phyloP scores from a whole-genome alignment of 2,888 invertebrate species.

The Agrypnus murinus region DNA sequence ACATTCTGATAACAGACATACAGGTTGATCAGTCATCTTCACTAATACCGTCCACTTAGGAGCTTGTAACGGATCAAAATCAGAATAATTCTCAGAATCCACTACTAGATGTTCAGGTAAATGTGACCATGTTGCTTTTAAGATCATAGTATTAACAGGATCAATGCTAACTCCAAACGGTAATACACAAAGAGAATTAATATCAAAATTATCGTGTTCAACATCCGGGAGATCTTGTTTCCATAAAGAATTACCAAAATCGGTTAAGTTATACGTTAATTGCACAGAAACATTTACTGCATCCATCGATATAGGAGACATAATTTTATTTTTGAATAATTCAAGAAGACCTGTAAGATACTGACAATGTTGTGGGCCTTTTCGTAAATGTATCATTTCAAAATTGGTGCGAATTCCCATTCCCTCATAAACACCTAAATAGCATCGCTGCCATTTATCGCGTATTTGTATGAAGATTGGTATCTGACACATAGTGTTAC shows the following conservation, averaged over 20 bases:
- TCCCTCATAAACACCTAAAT: slow-evolving; percentile 86
- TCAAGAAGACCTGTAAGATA: slow-evolving; percentile 89
- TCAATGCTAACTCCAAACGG: slow-evolving; percentile 91
- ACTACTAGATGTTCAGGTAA: slow-evolving; percentile 89
- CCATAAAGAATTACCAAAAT: slow-evolving; percentile 76
- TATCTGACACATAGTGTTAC: slow-evolving; percentile 85
- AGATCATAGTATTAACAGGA: slow-evolving; percentile 84
- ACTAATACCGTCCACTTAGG: slow-evolving; percentile 86
- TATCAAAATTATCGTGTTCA: slow-evolving; percentile 74
- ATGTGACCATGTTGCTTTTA: slow-evolving; percentile 91
- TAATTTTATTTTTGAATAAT: slow-evolving; percentile 92
- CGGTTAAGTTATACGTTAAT: slow-evolving; percentile 78
- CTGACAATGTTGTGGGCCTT: slow-evolving; percentile 85
- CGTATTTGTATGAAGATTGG: slow-evolving; percentile 92
- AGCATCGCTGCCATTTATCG: slow-evolving; percentile 87
- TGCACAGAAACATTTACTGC: slow-evolving; percentile 83
- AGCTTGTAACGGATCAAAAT: slow-evolving; percentile 88
- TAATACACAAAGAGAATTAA: slow-evolving; percentile 74
- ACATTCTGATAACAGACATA: slow-evolving; percentile 86
- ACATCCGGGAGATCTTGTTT: slow-evolving; percentile 76
- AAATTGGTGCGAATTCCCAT: slow-evolving; percentile 87
- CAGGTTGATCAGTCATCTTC: slow-evolving; percentile 79
- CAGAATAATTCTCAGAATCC: slow-evolving; percentile 90
- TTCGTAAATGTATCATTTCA: slow-evolving; percentile 91
- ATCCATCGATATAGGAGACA: slow-evolving; percentile 76